Evolutionary conservation across 2,113 vertebrate species (phyloP).

Genomic region (Pyxicephalus adspersus): DNA sequence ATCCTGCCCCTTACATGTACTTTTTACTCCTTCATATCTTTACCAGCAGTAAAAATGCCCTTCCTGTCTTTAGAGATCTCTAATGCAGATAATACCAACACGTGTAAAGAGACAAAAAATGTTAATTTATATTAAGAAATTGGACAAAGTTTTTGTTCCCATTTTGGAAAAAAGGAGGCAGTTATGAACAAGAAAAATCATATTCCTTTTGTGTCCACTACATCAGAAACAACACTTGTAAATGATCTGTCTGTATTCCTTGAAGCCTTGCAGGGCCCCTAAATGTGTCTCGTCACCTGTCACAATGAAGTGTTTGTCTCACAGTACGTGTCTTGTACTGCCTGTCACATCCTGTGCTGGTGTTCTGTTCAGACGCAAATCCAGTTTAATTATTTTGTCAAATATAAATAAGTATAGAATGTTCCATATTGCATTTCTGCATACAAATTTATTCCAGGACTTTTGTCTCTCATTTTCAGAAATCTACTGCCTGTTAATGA

Average conservation of each 20-base stretch:
- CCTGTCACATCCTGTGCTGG: conserved; percentile 14
- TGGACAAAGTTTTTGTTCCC: background rate
- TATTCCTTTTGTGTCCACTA: conserved; percentile 6
- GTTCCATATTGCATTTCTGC: background rate
- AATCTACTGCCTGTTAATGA: background rate
- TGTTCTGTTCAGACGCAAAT: conserved; percentile 2
- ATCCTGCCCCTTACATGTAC: no score
- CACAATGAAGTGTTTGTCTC: conserved; percentile 45
- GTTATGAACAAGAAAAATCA: background rate
- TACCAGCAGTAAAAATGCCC: no score
- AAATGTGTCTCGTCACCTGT: conserved; percentile 50
- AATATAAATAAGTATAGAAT: conserved; percentile 23
- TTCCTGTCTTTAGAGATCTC: no score
- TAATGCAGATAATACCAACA: no score
- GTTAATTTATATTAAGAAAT: no score
- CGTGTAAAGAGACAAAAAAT: no score
- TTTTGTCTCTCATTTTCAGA: background rate
- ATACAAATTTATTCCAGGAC: background rate
- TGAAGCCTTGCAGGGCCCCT: conserved; percentile 1
- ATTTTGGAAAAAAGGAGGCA: background rate
- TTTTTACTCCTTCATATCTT: no score
- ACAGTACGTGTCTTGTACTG: conserved; percentile 1
- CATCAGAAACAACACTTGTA: conserved; percentile 24
- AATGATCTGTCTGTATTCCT: conserved; percentile 9
- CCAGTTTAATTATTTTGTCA: conserved; percentile 3